Percentiles rank a stretch among this genome's conserved stretches.
phyloP scores from a whole-genome alignment of 2,113 vertebrate genomes.

The Laterallus jamaicensis region DNA sequence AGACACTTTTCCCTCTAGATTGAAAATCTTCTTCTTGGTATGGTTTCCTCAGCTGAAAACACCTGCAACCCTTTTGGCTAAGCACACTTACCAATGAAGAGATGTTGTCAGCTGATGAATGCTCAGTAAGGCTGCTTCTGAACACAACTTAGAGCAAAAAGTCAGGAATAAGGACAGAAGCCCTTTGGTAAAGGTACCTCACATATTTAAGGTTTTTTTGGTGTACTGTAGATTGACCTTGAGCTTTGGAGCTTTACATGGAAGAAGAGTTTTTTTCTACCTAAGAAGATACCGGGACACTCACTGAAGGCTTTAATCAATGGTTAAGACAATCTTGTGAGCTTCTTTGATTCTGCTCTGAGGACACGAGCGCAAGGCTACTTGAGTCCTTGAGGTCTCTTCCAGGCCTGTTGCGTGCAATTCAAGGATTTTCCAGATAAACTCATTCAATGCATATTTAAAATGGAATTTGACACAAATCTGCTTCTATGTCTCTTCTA shows the following conservation, averaged over 20 bases:
- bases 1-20: background rate
- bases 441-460: background rate
- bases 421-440: slow-evolving; percentile 1
- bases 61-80: background rate
- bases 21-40: background rate
- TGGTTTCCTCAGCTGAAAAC: background rate
- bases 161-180: background rate
- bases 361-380: background rate
- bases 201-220: background rate
- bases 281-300: background rate
- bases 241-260: background rate
- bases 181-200: background rate
- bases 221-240: background rate
- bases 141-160: background rate
- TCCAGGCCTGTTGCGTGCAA: background rate
- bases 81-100: background rate
- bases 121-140: background rate
- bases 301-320: background rate
- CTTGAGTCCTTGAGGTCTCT: background rate
- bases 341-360: background rate
- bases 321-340: background rate
- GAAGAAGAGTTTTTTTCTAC: background rate
- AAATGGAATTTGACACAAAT: background rate
- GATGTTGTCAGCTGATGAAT: background rate
- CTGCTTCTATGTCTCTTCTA: background rate